phyloP scores from a whole-genome alignment of 2,113 vertebrate species.

The Clinocottus analis region DNA sequence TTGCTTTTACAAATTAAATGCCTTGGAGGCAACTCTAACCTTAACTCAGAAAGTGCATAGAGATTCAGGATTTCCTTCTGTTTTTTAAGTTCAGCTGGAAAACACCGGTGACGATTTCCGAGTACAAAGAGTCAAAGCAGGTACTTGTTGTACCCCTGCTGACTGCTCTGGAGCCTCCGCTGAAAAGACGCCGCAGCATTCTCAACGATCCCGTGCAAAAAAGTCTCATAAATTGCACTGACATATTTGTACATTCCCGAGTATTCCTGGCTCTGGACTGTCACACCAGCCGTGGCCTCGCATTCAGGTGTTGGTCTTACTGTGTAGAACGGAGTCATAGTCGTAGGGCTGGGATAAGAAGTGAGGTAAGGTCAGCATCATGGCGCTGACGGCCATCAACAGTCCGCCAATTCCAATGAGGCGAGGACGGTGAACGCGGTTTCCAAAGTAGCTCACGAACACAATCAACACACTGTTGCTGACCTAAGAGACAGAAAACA shows the following conservation, averaged over 20 bases:
- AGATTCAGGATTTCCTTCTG: slow-evolving; percentile 55
- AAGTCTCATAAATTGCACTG: slow-evolving; percentile 38
- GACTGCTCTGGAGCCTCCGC: slow-evolving; percentile 14
- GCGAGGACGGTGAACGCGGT: slow-evolving; percentile 90
- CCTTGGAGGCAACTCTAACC: slow-evolving; percentile 52
- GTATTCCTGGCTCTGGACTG: slow-evolving; percentile 25
- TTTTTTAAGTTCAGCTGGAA: slow-evolving; percentile 49
- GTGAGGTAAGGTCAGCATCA: slow-evolving; percentile 94
- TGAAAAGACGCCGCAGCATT: background rate
- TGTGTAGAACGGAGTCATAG: slow-evolving; percentile 79
- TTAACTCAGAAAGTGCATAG: slow-evolving; percentile 5
- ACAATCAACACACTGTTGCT: slow-evolving; percentile 93
- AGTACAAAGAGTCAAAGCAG: slow-evolving; percentile 24
- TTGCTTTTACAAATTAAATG: slow-evolving; percentile 46
- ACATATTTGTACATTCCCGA: slow-evolving; percentile 43
- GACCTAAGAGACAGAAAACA: slow-evolving; percentile 81
- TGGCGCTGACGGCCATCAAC: slow-evolving; percentile 89
- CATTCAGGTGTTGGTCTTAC: slow-evolving; percentile 64
- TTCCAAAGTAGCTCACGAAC: slow-evolving; percentile 97
- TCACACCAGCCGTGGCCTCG: slow-evolving; percentile 10
- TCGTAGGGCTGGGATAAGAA: slow-evolving; percentile 89
- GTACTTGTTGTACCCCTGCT: slow-evolving; percentile 21
- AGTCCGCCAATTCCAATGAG: slow-evolving; percentile 90
- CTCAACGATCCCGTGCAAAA: background rate
- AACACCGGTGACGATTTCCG: slow-evolving; percentile 14